Evolutionary conservation across 2,113 vertebrate genomes (phyloP), one percentile per base, ranked within the genome.

Genomic region (Lagopus leucura): DNA sequence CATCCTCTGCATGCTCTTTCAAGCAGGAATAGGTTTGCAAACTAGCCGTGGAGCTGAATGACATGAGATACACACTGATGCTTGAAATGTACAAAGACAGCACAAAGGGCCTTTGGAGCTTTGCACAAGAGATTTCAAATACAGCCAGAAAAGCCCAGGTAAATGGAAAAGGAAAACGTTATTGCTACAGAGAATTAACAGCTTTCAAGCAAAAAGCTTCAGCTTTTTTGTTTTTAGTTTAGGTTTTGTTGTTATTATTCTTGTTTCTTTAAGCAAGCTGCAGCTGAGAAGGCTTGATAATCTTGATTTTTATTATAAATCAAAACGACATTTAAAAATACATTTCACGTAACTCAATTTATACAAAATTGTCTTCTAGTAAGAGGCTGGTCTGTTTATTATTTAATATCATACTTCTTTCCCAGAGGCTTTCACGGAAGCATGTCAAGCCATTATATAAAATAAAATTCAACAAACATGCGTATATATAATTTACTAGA

Each of bases 371-470:
- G 50, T 95, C 54, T 90, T 84, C 48, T 81, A 74, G 78, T 92
- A 79, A 87, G 71, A 91, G 78, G n/a, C 58, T 71, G n/a, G 27
- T 76, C 42, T 94, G 67, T 75, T 90, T 93, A 89, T 94, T 92
- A 85, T 87, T 96, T 93, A 55, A 74, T 89, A 86, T 22, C 21
- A 24, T 80, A 79, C 38, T 74, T 91, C 82, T 92, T 82, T 95
- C 94, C 71, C 82, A 96, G 89, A 94, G 87, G 84, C 92, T 93
- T 94, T 93, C 65, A 42, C 24, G 48, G 75, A 91, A 77, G 60
- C 84, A 76, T 66, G 81, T 87, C 81, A 93, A 93, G 34, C 74
- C 55, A 71, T 92, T 93, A 82, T 24, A 85, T 45, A 79, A 86
- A 93, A 79, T 79, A 82, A 94, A 89, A 92, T 77, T 82, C 81